Evolutionary conservation across 2,113 vertebrate species (phyloP).

Genomic region (Eptesicus fuscus): DNA sequence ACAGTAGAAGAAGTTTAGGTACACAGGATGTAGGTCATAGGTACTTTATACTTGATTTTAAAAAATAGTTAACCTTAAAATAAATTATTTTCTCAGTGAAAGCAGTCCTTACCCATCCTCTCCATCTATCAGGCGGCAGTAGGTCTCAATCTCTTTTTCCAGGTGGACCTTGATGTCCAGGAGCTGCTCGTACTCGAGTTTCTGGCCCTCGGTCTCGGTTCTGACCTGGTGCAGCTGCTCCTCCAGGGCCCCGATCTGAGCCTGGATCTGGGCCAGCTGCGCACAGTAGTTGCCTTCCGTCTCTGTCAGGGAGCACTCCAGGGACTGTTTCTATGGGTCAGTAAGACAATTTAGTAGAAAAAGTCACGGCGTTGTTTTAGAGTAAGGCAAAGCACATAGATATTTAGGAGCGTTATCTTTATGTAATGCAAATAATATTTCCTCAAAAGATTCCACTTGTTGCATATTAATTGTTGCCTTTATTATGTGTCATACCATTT

Average conservation of each 20-base stretch:
- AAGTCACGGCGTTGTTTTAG: not conserved
- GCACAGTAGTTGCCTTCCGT: constrained; percentile 87
- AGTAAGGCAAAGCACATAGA: not conserved
- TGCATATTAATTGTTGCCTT: not conserved
- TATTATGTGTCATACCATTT: not conserved
- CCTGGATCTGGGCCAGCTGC: constrained; percentile 86
- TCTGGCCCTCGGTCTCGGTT: constrained; percentile 69
- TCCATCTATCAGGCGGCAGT: constrained; percentile 74
- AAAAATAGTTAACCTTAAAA: not conserved
- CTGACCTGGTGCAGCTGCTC: constrained; percentile 85
- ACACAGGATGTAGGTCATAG: not conserved
- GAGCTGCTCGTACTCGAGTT: constrained; percentile 68
- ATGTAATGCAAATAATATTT: not conserved
- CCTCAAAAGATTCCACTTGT: not conserved
- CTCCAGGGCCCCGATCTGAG: constrained; percentile 81
- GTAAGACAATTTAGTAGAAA: not conserved
- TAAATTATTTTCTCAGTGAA: not conserved
- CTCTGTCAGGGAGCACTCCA: constrained; percentile 87
- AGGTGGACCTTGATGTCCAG: constrained; percentile 72
- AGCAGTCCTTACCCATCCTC: constrained; percentile 57
- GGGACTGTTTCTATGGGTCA: constrained; percentile 84
- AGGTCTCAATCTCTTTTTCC: constrained; percentile 78
- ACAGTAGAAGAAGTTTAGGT: not conserved
- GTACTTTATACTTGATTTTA: not conserved
- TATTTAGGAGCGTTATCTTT: not conserved